phyloP scores from a whole-genome alignment of 2,113 vertebrate genomes.

The Oenanthe melanoleuca region DNA sequence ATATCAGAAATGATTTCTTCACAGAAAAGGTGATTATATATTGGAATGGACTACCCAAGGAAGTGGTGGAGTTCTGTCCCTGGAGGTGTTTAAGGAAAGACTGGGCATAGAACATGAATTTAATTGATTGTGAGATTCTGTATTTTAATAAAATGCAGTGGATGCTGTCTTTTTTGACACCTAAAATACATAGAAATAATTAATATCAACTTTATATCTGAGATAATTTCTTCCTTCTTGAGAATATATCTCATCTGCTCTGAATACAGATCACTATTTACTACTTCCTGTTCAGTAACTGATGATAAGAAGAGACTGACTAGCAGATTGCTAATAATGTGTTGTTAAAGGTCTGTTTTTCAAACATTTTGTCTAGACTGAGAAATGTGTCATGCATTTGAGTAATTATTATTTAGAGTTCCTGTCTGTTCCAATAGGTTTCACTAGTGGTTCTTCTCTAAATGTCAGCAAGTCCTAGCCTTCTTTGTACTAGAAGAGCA shows the following conservation, averaged over 20 bases:
- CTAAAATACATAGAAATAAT: not conserved
- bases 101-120: too few species aligned
- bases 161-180: not conserved
- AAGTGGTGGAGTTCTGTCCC: not conserved
- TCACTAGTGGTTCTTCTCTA: not conserved
- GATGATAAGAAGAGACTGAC: not conserved
- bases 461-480: not conserved
- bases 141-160: not conserved
- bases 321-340: not conserved
- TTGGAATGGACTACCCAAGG: accelerated
- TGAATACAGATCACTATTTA: not conserved
- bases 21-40: not conserved
- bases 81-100: not conserved
- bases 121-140: not conserved
- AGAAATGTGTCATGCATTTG: not conserved
- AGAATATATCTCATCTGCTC: not conserved
- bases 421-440: not conserved
- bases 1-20: not conserved
- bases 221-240: not conserved
- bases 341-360: not conserved
- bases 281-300: not conserved
- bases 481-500: not conserved
- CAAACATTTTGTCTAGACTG: not conserved
- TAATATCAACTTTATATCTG: not conserved
- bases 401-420: not conserved